Conservation (phyloP, 2,113 vertebrate genomes). For the Lamprologus callipterus region DNA sequence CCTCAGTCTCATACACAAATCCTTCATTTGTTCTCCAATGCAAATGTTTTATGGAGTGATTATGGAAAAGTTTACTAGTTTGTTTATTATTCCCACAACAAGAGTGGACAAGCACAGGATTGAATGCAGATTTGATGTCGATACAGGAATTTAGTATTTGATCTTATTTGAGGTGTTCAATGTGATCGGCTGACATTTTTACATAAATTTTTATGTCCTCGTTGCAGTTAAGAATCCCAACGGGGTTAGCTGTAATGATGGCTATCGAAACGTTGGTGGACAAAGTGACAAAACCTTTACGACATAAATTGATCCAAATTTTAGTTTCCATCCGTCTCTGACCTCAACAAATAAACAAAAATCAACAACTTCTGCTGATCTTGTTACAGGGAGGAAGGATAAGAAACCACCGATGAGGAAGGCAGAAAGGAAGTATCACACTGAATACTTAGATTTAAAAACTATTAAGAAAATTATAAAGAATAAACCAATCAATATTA, state of each 20-base stretch:
- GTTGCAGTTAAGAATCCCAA: not conserved
- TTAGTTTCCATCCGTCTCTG: not conserved
- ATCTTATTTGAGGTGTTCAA: not conserved
- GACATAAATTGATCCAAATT: not conserved
- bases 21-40: not conserved
- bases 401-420: not conserved
- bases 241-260: not conserved
- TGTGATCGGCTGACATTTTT: not conserved
- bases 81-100: not conserved
- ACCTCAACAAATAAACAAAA: not conserved
- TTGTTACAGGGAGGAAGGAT: not conserved
- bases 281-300: not conserved
- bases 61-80: not conserved
- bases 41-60: slow-evolving; percentile 3
- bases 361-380: not conserved
- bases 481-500: not conserved
- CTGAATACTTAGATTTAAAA: not conserved
- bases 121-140: not conserved
- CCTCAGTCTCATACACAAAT: slow-evolving; percentile 11
- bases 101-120: not conserved
- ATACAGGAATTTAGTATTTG: not conserved
- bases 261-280: not conserved
- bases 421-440: not conserved
- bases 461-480: accelerated
- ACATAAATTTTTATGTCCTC: not conserved